Conservation (phyloP, 2,888 invertebrate species). For the Sphaerophoria rueppellii region DNA sequence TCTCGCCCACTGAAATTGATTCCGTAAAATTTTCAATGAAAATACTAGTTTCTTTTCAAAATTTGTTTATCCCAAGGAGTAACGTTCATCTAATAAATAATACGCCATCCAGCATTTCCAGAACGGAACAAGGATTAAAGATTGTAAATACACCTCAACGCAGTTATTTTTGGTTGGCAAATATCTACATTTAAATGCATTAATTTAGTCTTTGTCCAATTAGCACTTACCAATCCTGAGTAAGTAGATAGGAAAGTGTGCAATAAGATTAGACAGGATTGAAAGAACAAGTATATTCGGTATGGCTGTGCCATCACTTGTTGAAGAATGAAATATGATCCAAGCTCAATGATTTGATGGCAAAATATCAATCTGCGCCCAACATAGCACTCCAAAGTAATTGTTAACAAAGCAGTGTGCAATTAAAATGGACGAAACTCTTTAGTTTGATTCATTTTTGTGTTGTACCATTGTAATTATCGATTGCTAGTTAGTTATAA, state of each 20-base stretch:
- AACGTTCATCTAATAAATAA: too few relatives aligned
- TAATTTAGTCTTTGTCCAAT: slow-evolving; percentile 51
- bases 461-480: slow-evolving; percentile 19
- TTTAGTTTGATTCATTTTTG: background rate
- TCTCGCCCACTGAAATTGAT: too few relatives aligned
- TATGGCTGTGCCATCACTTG: slow-evolving; percentile 12
- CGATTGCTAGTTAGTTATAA: background rate
- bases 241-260: slow-evolving; percentile 30
- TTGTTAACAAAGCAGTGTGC: slow-evolving; percentile 45
- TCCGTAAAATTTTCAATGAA: too few relatives aligned
- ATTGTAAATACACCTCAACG: slow-evolving; percentile 57
- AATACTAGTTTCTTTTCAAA: too few relatives aligned
- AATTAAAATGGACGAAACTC: slow-evolving; percentile 36
- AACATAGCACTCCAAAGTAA: slow-evolving; percentile 51
- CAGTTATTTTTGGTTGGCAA: background rate
- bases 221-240: slow-evolving; percentile 44
- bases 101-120: background rate
- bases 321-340: slow-evolving; percentile 16
- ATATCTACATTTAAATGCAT: slow-evolving; percentile 44
- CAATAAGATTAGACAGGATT: slow-evolving; percentile 51
- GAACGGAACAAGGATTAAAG: background rate
- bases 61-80: too few relatives aligned
- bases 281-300: background rate
- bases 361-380: slow-evolving; percentile 41
- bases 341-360: slow-evolving; percentile 30